Percentiles rank a stretch among this genome's conserved stretches.
These are phyloP conservation scores for Falcaria lacertinaria DNA, from an alignment of 2,888 invertebrate species.

Conservation along the genomic window DNA sequence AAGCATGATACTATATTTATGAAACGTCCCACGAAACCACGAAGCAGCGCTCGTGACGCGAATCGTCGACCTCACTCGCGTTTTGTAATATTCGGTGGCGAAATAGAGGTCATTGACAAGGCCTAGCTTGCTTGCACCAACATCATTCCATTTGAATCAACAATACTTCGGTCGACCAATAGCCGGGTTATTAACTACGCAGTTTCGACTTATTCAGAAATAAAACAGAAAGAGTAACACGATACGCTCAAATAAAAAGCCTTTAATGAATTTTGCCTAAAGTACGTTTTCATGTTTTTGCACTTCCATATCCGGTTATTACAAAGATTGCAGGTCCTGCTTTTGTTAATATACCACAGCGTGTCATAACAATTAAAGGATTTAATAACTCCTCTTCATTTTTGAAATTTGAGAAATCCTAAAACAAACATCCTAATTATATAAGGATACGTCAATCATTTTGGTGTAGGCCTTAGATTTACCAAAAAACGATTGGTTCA, in stretches of 20 bases:
- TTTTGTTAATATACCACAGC: slow-evolving; percentile 6
- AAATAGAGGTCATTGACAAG: slow-evolving; percentile 78
- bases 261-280: slow-evolving; percentile 18
- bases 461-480: slow-evolving; percentile 22
- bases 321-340: slow-evolving; percentile 4
- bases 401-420: not conserved
- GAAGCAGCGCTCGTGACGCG: slow-evolving; percentile 49
- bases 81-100: slow-evolving; percentile 61
- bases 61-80: slow-evolving; percentile 56
- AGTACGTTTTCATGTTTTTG: slow-evolving; percentile 38
- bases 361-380: slow-evolving; percentile 1
- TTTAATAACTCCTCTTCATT: not conserved
- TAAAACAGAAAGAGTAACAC: not conserved
- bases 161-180: slow-evolving; percentile 22
- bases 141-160: slow-evolving; percentile 47
- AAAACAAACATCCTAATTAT: not conserved
- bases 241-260: slow-evolving; percentile 17
- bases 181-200: not conserved
- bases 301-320: slow-evolving; percentile 26
- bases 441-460: slow-evolving; percentile 1
- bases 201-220: not conserved
- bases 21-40: slow-evolving; percentile 7
- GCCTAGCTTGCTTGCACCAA: slow-evolving; percentile 59
- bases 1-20: no score
- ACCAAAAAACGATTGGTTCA: slow-evolving; percentile 17